A percentile compares a stretch with the other conserved stretches of the same genome.
phyloP scores from a whole-genome alignment of 1,140 invertebrate species.

The Drosophila ficusphila region DNA sequence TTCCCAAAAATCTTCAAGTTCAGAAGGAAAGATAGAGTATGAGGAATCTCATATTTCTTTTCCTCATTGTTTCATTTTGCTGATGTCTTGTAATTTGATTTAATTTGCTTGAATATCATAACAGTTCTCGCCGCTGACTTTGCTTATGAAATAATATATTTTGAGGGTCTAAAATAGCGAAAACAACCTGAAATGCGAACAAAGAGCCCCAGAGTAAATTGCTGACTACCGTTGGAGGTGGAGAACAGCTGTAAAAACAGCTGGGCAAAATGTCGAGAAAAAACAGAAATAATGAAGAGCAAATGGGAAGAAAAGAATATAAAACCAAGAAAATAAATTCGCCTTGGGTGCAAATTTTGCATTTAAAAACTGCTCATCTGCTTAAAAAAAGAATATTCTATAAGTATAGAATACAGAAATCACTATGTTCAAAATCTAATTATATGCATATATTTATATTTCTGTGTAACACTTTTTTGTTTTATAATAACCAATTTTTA shows the following conservation, averaged over 20 bases:
- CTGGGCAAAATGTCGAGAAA: constrained; percentile 17
- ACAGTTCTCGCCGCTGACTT: constrained; percentile 11
- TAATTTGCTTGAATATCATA: constrained; percentile 3
- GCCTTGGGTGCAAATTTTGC: not conserved
- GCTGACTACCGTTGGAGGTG: constrained; percentile 37
- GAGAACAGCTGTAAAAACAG: constrained; percentile 67
- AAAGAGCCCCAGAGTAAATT: constrained; percentile 22
- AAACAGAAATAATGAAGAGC: not conserved
- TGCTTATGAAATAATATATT: constrained; percentile 19
- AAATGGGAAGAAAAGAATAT: not conserved
- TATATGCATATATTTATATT: too few relatives aligned
- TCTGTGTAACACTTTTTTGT: too few relatives aligned
- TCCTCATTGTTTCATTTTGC: not conserved
- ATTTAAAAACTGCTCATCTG: not conserved
- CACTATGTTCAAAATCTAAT: too few relatives aligned
- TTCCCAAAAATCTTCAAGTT: not conserved
- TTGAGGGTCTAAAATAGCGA: not conserved
- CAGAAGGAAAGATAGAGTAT: not conserved
- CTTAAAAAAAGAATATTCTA: not conserved
- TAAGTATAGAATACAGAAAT: not conserved
- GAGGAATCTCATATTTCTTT: not conserved
- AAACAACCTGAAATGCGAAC: constrained; percentile 1
- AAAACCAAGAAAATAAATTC: constrained; percentile 7
- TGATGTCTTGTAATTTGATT: constrained; percentile 46
- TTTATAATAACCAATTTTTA: too few relatives aligned